Evolutionary conservation across 1,140 invertebrate species (phyloP).

Genomic region (Cydia splendana): DNA sequence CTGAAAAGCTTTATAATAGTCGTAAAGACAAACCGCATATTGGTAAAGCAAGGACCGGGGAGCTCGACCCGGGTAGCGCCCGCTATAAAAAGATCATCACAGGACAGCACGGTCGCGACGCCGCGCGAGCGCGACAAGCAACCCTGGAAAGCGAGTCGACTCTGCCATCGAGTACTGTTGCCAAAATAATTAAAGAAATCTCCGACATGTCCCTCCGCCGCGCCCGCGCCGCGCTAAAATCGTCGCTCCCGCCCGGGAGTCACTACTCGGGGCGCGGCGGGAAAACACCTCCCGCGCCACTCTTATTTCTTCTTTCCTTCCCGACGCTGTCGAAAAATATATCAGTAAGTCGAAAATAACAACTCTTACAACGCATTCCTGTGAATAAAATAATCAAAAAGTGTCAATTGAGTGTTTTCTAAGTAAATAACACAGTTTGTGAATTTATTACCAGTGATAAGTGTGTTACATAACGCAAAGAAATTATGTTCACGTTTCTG

Average conservation of each 20-base stretch:
- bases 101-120: constrained; percentile 73
- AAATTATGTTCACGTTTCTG: constrained; percentile 52
- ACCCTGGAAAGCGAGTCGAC: constrained; percentile 79
- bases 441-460: constrained; percentile 67
- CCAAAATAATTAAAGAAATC: constrained; percentile 89
- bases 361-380: constrained; percentile 51
- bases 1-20: constrained; percentile 39
- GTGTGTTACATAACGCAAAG: constrained; percentile 76
- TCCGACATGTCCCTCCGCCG: constrained; percentile 78
- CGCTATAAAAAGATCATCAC: constrained; percentile 80
- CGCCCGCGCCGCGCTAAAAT: constrained; percentile 85
- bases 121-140: constrained; percentile 78
- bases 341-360: constrained; percentile 75
- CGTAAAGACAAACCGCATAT: constrained; percentile 42
- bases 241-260: constrained; percentile 83
- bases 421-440: constrained; percentile 56
- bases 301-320: constrained; percentile 79
- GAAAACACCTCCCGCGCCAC: constrained; percentile 77
- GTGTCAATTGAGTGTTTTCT: constrained; percentile 63
- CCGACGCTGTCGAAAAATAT: constrained; percentile 75
- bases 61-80: constrained; percentile 73
- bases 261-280: constrained; percentile 78
- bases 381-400: constrained; percentile 58
- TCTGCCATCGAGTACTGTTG: constrained; percentile 81
- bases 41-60: constrained; percentile 55